These are phyloP conservation scores for Trisateles emortualis DNA, from an alignment of 2,888 invertebrate genomes.

Conservation along the genomic window DNA sequence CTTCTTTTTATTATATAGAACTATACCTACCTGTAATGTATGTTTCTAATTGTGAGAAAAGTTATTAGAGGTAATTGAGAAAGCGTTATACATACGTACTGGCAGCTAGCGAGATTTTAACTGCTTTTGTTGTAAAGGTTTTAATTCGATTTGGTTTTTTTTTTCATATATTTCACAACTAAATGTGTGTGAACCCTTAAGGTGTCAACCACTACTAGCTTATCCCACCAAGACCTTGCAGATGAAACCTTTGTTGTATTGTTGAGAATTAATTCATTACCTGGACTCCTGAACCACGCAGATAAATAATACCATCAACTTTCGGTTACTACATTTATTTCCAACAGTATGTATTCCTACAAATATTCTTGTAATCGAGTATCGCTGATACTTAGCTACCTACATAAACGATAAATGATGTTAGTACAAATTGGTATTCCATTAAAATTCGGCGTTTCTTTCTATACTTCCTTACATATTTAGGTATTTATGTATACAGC, in stretches of 20 bases:
- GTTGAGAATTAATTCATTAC: conserved; percentile 30
- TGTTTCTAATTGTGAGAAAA: too few species aligned
- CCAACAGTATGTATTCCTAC: background rate
- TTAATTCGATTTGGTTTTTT: too few species aligned
- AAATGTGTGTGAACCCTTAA: too few species aligned
- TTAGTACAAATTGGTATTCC: conserved; percentile 1
- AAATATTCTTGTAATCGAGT: too few species aligned
- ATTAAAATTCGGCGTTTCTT: background rate
- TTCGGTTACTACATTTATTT: conserved; percentile 6
- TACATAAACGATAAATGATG: background rate
- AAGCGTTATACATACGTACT: too few species aligned
- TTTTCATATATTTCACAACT: too few species aligned
- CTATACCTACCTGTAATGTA: too few species aligned
- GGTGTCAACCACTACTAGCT: too few species aligned
- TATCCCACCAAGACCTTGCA: background rate
- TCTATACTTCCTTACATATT: conserved; percentile 1
- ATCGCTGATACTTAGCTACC: background rate
- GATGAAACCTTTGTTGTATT: conserved; percentile 31
- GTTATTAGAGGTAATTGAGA: too few species aligned
- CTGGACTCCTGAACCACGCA: conserved; percentile 18
- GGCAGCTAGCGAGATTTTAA: too few species aligned
- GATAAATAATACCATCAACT: conserved; percentile 32
- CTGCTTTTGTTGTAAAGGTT: too few species aligned
- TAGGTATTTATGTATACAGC: conserved; percentile 9
- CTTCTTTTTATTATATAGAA: too few species aligned